Evolutionary conservation across 2,113 vertebrate genomes (phyloP), one percentile per base, ranked within the genome.

Genomic region (Aythya baeri): DNA sequence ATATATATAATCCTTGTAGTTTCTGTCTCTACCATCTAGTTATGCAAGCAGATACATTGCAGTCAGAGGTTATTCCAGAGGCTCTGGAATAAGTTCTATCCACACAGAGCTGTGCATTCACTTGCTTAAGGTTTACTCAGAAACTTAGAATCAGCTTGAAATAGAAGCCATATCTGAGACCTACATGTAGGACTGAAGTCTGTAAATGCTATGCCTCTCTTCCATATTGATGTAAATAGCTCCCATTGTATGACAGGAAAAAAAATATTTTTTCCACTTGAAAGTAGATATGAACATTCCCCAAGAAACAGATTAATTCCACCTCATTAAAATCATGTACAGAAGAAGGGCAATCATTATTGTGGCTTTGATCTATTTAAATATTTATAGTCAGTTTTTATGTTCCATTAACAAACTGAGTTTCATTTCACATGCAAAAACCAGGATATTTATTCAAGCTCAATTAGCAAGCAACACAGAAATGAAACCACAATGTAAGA

Each of bases 321-420:
- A 49, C 34, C 29, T 66, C 83, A 62, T 71, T 34, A 73, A 89
- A 38, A n/a, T n/a, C 2, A 50, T 18, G 17, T 52, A 36, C 26
- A 70, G 38, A 50, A 63, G 54, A 52, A 44, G 41, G 15, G 58
- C 34, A 36, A 38, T 25, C n/a, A 68, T 71, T 31, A 52, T 14
- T 21, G 41, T 86, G 63, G 27, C 38, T 72, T 57, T 49, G 18
- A 36, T 63, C 46, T 76, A 44, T 50, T 94, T 86, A 96, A 83
- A 83, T 92, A 88, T 81, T 96, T 90, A 93, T 62, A 77, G 26
- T 87, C n/a, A 20, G 43, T 26, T 94, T 94, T 89, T 91, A 92
- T 75, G 58, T 93, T 63, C 59, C 72, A 91, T 91, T 91, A 95
- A 85, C 78, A 68, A 94, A 94, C 79, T 71, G 41, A 29, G 55